These are phyloP conservation scores for Agapornis roseicollis DNA, from an alignment of 2,113 vertebrate species.

Conservation along the genomic window DNA sequence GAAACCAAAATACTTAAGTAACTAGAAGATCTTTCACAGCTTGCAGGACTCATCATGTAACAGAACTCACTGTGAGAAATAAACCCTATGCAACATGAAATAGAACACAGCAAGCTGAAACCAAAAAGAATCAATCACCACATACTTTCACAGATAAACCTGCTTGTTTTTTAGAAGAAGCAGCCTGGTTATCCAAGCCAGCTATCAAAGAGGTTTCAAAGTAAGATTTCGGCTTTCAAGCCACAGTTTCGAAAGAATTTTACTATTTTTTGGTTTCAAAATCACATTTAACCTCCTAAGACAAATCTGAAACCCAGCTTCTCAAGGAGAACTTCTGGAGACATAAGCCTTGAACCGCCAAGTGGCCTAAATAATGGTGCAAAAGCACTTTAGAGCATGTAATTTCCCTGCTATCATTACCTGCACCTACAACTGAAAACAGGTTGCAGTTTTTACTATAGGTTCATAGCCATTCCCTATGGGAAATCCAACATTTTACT, in stretches of 20 bases:
- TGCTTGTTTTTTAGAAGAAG: background rate
- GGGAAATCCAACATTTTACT: background rate
- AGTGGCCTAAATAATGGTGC: background rate
- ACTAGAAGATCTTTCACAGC: background rate
- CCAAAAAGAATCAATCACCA: background rate
- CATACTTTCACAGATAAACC: background rate
- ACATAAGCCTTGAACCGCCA: background rate
- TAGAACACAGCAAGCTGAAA: background rate
- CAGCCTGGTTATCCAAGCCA: background rate
- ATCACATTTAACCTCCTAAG: fast-evolving
- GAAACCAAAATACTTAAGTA: background rate
- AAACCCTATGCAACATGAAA: background rate
- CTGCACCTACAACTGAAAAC: background rate
- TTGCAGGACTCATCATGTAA: background rate
- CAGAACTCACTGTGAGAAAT: background rate
- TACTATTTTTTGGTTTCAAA: background rate
- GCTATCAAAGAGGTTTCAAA: background rate
- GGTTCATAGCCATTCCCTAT: background rate
- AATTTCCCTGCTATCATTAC: background rate
- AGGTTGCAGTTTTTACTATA: background rate
- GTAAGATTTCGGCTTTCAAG: background rate
- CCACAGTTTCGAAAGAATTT: fast-evolving
- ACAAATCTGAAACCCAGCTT: background rate
- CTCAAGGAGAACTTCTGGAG: background rate
- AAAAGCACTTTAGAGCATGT: fast-evolving